phyloP scores from a whole-genome alignment of 2,888 invertebrate species.

The Resseliella maxima region DNA sequence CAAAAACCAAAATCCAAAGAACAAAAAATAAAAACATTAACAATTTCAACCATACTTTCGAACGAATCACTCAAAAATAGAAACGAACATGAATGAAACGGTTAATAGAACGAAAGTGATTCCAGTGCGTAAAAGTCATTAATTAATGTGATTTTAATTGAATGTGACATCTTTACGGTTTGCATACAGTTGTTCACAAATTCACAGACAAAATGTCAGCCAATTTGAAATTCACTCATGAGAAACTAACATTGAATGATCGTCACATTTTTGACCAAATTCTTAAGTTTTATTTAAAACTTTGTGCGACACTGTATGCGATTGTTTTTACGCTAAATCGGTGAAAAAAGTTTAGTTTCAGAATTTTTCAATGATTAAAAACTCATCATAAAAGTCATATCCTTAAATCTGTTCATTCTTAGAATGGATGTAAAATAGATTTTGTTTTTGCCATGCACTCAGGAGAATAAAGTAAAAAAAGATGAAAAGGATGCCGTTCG shows the following conservation, averaged over 20 bases:
- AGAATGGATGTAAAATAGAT: not conserved
- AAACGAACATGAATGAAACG: constrained; percentile 14
- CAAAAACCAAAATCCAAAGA: not conserved
- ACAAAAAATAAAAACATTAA: too few relatives aligned
- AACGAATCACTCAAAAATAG: not conserved
- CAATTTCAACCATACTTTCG: not conserved
- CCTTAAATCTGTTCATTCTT: not conserved
- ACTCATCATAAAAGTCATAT: not conserved
- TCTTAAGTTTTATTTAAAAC: not conserved
- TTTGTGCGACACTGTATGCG: too few relatives aligned
- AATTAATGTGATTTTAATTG: constrained; percentile 35
- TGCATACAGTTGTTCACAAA: not conserved
- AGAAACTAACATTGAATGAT: not conserved
- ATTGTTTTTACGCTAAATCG: too few relatives aligned
- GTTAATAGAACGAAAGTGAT: not conserved
- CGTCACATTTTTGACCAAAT: not conserved
- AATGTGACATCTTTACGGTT: not conserved
- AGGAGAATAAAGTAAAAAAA: not conserved
- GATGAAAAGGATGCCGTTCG: constrained; percentile 37
- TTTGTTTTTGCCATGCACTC: not conserved
- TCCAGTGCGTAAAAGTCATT: constrained; percentile 19
- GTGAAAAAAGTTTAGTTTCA: too few relatives aligned
- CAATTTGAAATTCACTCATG: not conserved
- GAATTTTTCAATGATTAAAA: too few relatives aligned
- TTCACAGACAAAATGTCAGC: constrained; percentile 27